A percentile compares a stretch with the other conserved stretches of the same genome.
Evolutionary conservation across 2,888 invertebrate species (phyloP).

Genomic region (Harmothoe impar): DNA sequence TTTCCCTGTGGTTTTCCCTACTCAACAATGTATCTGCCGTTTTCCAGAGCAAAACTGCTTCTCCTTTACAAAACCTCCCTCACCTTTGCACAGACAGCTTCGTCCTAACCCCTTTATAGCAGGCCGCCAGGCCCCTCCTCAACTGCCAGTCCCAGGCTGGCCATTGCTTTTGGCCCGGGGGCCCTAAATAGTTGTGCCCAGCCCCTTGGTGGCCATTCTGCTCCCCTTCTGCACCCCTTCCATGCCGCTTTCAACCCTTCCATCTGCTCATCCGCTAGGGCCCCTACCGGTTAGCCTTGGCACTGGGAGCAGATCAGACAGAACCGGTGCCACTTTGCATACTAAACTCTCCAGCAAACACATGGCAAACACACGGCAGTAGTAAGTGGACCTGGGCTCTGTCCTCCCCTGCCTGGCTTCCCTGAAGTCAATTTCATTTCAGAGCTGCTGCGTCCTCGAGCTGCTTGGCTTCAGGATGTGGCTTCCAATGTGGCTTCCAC

Average conservation of each 20-base stretch:
- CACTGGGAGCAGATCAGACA: background rate
- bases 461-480: background rate
- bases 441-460: background rate
- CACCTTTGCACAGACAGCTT: too few relatives aligned
- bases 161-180: too few relatives aligned
- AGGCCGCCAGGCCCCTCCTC: too few relatives aligned
- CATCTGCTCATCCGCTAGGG: background rate
- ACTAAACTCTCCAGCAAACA: slow-evolving; percentile 16
- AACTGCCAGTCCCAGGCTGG: too few relatives aligned
- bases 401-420: slow-evolving; percentile 5
- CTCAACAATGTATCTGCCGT: too few relatives aligned
- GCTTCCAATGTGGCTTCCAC: slow-evolving; percentile 28
- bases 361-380: background rate
- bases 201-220: too few relatives aligned
- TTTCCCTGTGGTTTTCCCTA: too few relatives aligned
- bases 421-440: slow-evolving; percentile 47
- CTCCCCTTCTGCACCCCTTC: background rate
- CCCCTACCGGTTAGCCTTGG: background rate
- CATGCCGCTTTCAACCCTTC: background rate
- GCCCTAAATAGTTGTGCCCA: too few relatives aligned
- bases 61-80: too few relatives aligned
- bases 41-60: too few relatives aligned
- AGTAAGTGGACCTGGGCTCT: slow-evolving; percentile 19
- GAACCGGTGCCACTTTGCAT: background rate
- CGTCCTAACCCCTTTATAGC: too few relatives aligned